These are phyloP conservation scores for Drosophila flavopinicola DNA, from an alignment of 2,888 invertebrate genomes.

Conservation along the genomic window DNA sequence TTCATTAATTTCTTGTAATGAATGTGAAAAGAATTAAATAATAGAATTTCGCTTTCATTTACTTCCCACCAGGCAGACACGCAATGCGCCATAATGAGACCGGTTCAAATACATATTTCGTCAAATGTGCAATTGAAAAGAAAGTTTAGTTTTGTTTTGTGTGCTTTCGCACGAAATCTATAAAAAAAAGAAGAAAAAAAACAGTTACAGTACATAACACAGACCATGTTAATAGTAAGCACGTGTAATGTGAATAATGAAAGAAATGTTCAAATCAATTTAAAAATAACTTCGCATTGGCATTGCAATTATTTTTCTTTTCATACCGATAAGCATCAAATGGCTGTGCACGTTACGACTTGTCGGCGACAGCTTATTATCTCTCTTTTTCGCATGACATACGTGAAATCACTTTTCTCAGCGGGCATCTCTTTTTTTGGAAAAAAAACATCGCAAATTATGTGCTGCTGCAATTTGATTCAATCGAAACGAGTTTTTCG, in stretches of 20 bases:
- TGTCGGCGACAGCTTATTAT: conserved; percentile 50
- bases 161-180: conserved; percentile 24
- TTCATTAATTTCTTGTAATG: conserved; percentile 73
- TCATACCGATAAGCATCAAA: conserved; percentile 29
- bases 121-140: conserved; percentile 68
- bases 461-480: conserved; percentile 67
- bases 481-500: conserved; percentile 71
- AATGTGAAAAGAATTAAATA: conserved; percentile 82
- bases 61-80: conserved; percentile 58
- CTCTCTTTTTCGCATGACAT: conserved; percentile 42
- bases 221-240: conserved; percentile 20
- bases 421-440: conserved; percentile 32
- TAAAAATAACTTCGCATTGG: conserved; percentile 35
- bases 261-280: conserved; percentile 46
- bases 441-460: conserved; percentile 31
- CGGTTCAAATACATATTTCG: conserved; percentile 51
- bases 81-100: conserved; percentile 64
- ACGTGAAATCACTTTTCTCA: conserved; percentile 58
- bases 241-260: conserved; percentile 32
- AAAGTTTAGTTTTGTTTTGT: conserved; percentile 55
- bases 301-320: conserved; percentile 40
- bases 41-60: conserved; percentile 83
- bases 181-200: no score
- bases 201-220: conserved; percentile 19
- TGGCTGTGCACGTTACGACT: conserved; percentile 20